A percentile compares a stretch with the other conserved stretches of the same genome.
phyloP scores from a whole-genome alignment of 2,888 invertebrate genomes.

The Drepana falcataria region DNA sequence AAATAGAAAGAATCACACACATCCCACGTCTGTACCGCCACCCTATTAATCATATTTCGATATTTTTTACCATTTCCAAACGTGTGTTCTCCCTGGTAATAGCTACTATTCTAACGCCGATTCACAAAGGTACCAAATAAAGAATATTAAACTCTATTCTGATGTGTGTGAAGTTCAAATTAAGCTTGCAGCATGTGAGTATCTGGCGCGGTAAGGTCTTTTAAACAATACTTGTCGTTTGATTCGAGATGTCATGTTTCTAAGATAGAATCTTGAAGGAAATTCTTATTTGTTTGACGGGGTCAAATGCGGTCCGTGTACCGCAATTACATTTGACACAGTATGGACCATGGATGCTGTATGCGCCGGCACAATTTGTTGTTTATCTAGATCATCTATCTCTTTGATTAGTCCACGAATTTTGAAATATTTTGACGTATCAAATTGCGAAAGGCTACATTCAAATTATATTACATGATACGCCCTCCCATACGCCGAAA shows the following conservation, averaged over 20 bases:
- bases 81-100: constrained; percentile 70
- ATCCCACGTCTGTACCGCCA: constrained; percentile 54
- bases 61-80: constrained; percentile 70
- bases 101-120: constrained; percentile 63
- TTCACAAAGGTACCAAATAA: constrained; percentile 29
- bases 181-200: constrained; percentile 7
- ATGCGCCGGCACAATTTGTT: constrained; percentile 35
- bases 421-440: constrained; percentile 40
- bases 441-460: constrained; percentile 18
- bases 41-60: constrained; percentile 77
- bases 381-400: constrained; percentile 48
- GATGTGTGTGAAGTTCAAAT: constrained; percentile 19
- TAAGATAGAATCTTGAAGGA: constrained; percentile 68
- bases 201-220: constrained; percentile 47
- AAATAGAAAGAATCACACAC: constrained; percentile 75
- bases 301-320: constrained; percentile 66
- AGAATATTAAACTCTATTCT: constrained; percentile 16
- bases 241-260: constrained; percentile 71
- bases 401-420: constrained; percentile 38
- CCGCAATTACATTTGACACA: constrained; percentile 71
- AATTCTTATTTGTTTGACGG: constrained; percentile 66
- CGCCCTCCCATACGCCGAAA: too few species aligned
- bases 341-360: constrained; percentile 28
- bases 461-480: constrained; percentile 6
- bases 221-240: constrained; percentile 71